Conservation (phyloP, 1,140 invertebrate species). For the Scaptomyza pallida region DNA sequence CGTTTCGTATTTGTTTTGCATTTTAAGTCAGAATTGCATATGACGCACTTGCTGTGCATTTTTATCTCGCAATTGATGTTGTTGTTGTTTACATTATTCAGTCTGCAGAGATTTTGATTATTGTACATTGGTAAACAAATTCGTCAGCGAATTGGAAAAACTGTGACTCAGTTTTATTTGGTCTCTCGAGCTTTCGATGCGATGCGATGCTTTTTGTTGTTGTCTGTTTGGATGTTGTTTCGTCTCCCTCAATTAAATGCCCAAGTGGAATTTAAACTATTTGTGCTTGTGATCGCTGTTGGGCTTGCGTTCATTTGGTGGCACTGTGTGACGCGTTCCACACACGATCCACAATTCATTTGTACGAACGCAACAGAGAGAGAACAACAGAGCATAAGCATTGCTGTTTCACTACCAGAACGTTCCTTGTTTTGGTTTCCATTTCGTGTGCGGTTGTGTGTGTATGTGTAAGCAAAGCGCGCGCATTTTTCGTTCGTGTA, state of each 20-base stretch:
- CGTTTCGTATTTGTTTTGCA: slow-evolving; percentile 11
- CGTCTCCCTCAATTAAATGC: slow-evolving; percentile 38
- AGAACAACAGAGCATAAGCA: not conserved
- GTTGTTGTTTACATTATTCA: too few species aligned
- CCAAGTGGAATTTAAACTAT: slow-evolving; percentile 49
- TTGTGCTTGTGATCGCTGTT: slow-evolving; percentile 21
- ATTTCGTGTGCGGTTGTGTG: slow-evolving; percentile 37
- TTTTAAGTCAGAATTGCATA: slow-evolving; percentile 25
- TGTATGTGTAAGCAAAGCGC: slow-evolving; percentile 49
- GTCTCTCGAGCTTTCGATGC: slow-evolving; percentile 33
- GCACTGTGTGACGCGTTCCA: slow-evolving; percentile 24
- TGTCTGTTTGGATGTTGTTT: slow-evolving; percentile 29
- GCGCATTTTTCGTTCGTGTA: slow-evolving; percentile 59
- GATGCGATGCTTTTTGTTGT: slow-evolving; percentile 6
- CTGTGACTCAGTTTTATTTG: slow-evolving; percentile 29
- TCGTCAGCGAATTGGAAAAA: slow-evolving; percentile 13
- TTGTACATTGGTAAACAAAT: slow-evolving; percentile 37
- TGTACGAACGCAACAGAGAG: slow-evolving; percentile 1
- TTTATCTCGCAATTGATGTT: slow-evolving; percentile 1
- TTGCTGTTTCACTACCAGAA: slow-evolving; percentile 41
- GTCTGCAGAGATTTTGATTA: slow-evolving; percentile 16
- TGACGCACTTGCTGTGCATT: slow-evolving; percentile 49
- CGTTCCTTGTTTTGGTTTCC: slow-evolving; percentile 65
- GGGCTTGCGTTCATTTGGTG: slow-evolving; percentile 23
- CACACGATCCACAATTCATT: slow-evolving; percentile 37